Evolutionary conservation across 2,888 invertebrate species (phyloP), one percentile per base, ranked within the genome.

Genomic region (Aporophyla lueneburgensis): DNA sequence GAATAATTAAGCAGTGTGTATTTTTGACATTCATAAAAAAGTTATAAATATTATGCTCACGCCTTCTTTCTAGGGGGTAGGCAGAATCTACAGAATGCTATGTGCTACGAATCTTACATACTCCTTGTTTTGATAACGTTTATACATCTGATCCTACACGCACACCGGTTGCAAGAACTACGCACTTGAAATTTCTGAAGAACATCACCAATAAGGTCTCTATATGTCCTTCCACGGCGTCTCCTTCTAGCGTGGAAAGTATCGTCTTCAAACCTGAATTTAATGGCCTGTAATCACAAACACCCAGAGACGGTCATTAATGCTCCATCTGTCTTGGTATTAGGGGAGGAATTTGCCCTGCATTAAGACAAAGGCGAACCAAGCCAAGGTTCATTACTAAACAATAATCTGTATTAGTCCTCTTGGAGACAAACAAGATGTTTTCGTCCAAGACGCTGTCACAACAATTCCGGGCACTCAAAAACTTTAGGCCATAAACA

Each of bases 401-500:
- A 80, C 56, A 78, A 76, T 69, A 75, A 68, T 76, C 69, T 61
- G 24, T 51, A 62, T n/a, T 33, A 59, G 33, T 65, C 58, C 3
- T 62, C 49, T 73, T 33, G 24, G 67, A 74, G 72, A 86, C 70
- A 85, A 86, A 85, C 81, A 83, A 72, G 66, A 49, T 86, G 81
- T 84, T 85, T 83, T 81, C 71, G 67, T 78, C 63, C 56, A 65
- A 75, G 67, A 51, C 1, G 51, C 70, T 76, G 77, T 76, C 77
- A 78, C 72, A 78, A 74, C 82, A 79, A 76, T 81, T 76, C 71
- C 71, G 67, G 68, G 66, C 77, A 83, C 85, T 86, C 84, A 84
- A 80, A 83, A 89, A 87, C 80, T 88, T 88, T 70, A 61, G 75
- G 76, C 79, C 69, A 54, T 85, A 83, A 84, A 87, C 84, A 88